Percentiles rank a stretch among this genome's conserved stretches.
Evolutionary conservation across 2,113 vertebrate species (phyloP).

Genomic region (Dendropsophus ebraccatus): DNA sequence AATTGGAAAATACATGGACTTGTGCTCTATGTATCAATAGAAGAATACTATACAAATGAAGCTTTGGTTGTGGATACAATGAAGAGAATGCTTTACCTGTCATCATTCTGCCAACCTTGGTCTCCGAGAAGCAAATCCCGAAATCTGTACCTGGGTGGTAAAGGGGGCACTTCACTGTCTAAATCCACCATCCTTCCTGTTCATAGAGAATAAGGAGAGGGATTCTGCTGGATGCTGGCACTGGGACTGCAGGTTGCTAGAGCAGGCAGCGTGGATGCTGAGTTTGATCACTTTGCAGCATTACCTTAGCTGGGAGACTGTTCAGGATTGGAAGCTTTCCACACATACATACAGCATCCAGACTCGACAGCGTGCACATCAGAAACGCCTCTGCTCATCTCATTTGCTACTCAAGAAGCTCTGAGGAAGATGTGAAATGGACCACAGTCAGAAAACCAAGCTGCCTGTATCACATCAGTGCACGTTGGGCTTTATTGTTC

Average conservation of each 20-base stretch:
- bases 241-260: constrained; percentile 36
- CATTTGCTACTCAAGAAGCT: constrained; percentile 55
- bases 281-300: constrained; percentile 52
- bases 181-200: constrained; percentile 78
- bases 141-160: constrained; percentile 88
- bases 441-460: constrained; percentile 3
- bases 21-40: no score
- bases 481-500: neutral
- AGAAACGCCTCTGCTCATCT: constrained; percentile 58
- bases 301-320: constrained; percentile 46
- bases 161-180: constrained; percentile 88
- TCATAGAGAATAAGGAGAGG: neutral
- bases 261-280: constrained; percentile 37
- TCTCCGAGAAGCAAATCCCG: constrained; percentile 91
- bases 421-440: constrained; percentile 56
- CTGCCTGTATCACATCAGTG: neutral
- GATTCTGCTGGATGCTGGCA: constrained; percentile 24
- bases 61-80: no score
- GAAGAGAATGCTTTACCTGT: constrained; percentile 77
- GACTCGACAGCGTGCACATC: constrained; percentile 46
- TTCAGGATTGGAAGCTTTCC: constrained; percentile 40
- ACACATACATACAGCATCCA: constrained; percentile 44
- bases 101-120: constrained; percentile 87
- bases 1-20: neutral
- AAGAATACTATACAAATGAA: no score